phyloP scores from a whole-genome alignment of 2,113 vertebrate genomes.

The Isurus oxyrinchus region DNA sequence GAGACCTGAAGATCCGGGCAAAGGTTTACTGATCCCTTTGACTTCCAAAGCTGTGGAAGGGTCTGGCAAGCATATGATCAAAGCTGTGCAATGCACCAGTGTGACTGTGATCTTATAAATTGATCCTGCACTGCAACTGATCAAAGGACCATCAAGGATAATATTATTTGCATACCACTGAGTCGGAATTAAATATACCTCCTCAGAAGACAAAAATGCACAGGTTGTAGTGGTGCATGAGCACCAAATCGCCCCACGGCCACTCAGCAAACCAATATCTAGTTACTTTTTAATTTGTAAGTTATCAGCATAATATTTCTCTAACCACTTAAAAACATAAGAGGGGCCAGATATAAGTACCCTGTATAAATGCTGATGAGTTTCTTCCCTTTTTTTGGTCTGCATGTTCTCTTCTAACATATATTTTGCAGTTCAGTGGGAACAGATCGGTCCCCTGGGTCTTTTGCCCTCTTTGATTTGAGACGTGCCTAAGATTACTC shows the following conservation, averaged over 20 bases:
- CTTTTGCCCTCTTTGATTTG: conserved; percentile 20
- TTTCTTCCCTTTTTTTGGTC: neutral
- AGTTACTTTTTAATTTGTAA: neutral
- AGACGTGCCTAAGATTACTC: conserved; percentile 33
- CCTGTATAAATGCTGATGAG: neutral
- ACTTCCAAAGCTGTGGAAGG: neutral
- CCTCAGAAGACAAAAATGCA: neutral
- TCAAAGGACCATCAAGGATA: neutral
- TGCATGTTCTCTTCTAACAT: conserved; percentile 40
- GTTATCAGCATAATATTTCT: neutral
- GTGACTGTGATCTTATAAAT: neutral
- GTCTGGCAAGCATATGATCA: neutral
- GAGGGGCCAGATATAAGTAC: neutral
- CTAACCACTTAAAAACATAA: conserved; percentile 11
- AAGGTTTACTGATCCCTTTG: neutral
- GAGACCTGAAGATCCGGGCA: too few species aligned
- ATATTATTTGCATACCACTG: neutral
- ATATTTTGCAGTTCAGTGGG: conserved; percentile 42
- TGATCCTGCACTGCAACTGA: neutral
- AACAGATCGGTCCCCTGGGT: conserved; percentile 41
- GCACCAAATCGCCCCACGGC: neutral
- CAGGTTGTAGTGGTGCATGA: neutral
- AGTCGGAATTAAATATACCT: neutral
- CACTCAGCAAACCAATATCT: neutral
- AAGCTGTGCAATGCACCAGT: neutral